These are phyloP conservation scores for Cladopsammia gracilis DNA, from an alignment of 64 coral and sea anemone genomes.

Conservation along the genomic window DNA sequence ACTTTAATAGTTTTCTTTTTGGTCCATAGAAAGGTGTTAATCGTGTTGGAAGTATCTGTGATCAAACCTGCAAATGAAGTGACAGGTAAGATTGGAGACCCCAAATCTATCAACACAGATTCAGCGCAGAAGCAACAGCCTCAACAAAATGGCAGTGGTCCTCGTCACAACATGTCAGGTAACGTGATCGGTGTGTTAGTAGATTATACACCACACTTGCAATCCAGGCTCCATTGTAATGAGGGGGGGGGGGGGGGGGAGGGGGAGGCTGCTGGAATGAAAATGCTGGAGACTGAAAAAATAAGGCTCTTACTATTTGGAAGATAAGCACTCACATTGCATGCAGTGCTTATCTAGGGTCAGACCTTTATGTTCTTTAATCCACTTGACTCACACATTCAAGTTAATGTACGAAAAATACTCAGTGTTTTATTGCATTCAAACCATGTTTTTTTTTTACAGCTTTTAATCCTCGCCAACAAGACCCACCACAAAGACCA, in stretches of 20 bases:
- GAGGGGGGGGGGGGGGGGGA: too few species aligned
- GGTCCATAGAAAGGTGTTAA: constrained; percentile 87
- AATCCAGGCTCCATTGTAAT: too few species aligned
- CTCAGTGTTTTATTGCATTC: neutral
- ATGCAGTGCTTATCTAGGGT: too few species aligned
- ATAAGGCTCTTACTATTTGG: too few species aligned
- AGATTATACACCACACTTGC: too few species aligned
- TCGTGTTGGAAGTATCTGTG: constrained; percentile 85
- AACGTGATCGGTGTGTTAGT: too few species aligned
- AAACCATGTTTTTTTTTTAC: neutral
- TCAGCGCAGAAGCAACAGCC: constrained; percentile 19
- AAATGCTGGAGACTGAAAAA: too few species aligned
- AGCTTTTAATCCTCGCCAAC: neutral
- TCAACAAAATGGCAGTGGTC: constrained; percentile 61
- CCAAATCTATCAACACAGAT: constrained; percentile 70
- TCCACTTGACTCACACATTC: too few species aligned
- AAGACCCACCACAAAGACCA: constrained; percentile 16
- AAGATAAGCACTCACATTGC: too few species aligned
- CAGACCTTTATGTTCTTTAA: too few species aligned
- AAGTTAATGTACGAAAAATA: neutral
- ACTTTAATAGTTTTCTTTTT: neutral
- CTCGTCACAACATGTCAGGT: constrained; percentile 3
- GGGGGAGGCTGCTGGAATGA: too few species aligned
- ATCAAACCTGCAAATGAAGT: constrained; percentile 81
- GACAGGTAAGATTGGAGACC: constrained; percentile 91